Conservation (phyloP, 2,888 invertebrate genomes). For the Brachyptera risi region DNA sequence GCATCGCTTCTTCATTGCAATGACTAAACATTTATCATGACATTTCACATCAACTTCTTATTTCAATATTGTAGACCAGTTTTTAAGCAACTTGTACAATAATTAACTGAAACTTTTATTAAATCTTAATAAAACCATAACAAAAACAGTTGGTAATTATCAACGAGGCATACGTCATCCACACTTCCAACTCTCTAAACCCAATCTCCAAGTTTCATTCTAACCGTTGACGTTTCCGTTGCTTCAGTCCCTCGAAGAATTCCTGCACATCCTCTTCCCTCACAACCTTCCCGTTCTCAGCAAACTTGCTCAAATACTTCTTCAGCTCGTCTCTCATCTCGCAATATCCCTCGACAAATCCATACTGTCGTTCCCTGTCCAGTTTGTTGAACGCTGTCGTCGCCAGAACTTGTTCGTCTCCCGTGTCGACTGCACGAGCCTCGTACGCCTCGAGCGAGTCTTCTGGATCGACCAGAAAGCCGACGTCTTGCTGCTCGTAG, state of each 20-base stretch:
- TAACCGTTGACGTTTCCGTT: too few relatives aligned
- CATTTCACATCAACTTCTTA: too few relatives aligned
- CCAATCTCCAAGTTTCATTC: too few relatives aligned
- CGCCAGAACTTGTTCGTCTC: not conserved
- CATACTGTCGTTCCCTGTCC: not conserved
- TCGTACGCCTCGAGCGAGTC: not conserved
- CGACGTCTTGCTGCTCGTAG: conserved; percentile 65
- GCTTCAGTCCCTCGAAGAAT: not conserved
- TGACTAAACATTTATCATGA: too few relatives aligned
- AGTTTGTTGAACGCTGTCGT: not conserved
- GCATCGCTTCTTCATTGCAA: too few relatives aligned
- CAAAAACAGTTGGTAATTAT: too few relatives aligned
- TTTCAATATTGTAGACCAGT: too few relatives aligned
- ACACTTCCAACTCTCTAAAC: too few relatives aligned
- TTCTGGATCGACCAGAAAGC: conserved; percentile 33
- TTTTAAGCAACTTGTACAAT: too few relatives aligned
- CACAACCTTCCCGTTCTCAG: not conserved
- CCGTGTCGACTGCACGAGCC: not conserved
- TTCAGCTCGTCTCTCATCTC: not conserved
- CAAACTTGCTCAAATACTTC: not conserved
- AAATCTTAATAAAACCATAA: too few relatives aligned
- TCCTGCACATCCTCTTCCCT: not conserved
- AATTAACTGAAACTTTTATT: too few relatives aligned
- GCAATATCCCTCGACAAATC: not conserved
- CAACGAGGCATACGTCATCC: too few relatives aligned